These are phyloP conservation scores for Nemurella pictetii DNA, from an alignment of 2,888 invertebrate species.

Conservation along the genomic window DNA sequence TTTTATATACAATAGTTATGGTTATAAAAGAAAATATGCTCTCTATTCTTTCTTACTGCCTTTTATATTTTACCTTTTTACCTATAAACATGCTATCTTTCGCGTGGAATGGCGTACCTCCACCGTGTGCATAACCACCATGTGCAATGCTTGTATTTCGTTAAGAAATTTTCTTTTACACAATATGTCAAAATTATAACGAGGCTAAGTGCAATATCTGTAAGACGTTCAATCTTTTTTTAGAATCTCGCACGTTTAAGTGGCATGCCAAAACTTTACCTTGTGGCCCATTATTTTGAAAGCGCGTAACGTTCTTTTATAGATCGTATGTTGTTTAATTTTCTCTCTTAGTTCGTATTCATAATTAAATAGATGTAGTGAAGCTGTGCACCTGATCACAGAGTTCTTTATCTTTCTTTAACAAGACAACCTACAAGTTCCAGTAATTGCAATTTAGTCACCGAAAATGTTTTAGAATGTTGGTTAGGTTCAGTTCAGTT, in stretches of 20 bases:
- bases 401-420: background rate
- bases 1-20: background rate
- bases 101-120: no score
- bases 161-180: background rate
- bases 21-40: background rate
- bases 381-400: background rate
- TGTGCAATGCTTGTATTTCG: background rate
- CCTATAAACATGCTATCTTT: background rate
- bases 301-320: background rate
- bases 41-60: background rate
- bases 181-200: background rate
- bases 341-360: background rate
- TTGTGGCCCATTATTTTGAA: background rate
- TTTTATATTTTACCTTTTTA: background rate
- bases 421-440: background rate
- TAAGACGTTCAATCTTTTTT: background rate
- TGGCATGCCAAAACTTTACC: background rate
- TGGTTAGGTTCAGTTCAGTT: background rate
- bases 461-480: conserved; percentile 10
- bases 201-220: background rate
- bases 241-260: background rate
- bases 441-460: conserved; percentile 6
- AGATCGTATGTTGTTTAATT: background rate
- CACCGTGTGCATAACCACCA: background rate
- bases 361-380: background rate